Evolutionary conservation across 2,113 vertebrate genomes (phyloP).

Genomic region (Melanerpes aurifrons): DNA sequence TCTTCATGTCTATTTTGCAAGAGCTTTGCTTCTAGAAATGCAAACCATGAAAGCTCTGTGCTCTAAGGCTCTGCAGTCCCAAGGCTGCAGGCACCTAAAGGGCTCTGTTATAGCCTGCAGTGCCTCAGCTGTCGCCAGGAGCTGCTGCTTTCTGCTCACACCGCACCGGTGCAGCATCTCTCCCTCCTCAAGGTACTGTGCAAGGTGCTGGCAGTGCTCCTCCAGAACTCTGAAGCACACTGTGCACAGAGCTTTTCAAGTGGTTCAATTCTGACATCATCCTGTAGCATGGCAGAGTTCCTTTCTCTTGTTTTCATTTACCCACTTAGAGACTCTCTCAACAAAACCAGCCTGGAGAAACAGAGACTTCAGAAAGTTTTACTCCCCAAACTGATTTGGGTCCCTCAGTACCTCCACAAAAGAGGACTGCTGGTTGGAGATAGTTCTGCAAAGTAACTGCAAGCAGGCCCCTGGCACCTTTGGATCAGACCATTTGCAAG

Average conservation of each 20-base stretch:
- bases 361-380: not conserved
- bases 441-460: not conserved
- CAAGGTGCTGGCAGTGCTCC: not conserved
- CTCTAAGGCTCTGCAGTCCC: slow-evolving; percentile 3
- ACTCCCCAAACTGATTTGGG: not conserved
- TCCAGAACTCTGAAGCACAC: not conserved
- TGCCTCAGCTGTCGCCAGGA: not conserved
- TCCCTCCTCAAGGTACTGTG: not conserved
- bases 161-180: not conserved
- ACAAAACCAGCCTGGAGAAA: not conserved
- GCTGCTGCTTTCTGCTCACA: not conserved
- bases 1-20: not conserved
- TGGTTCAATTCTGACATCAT: not conserved
- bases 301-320: not conserved
- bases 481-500: not conserved
- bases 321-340: not conserved
- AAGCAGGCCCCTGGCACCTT: not conserved
- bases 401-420: not conserved
- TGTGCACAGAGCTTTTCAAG: not conserved
- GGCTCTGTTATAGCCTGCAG: not conserved
- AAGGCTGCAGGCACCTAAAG: not conserved
- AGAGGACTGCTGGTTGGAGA: not conserved
- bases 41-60: slow-evolving; percentile 16
- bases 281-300: not conserved
- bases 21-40: slow-evolving; percentile 10